Conservation (phyloP, 2,888 invertebrate species). For the Habrosyne pyritoides region DNA sequence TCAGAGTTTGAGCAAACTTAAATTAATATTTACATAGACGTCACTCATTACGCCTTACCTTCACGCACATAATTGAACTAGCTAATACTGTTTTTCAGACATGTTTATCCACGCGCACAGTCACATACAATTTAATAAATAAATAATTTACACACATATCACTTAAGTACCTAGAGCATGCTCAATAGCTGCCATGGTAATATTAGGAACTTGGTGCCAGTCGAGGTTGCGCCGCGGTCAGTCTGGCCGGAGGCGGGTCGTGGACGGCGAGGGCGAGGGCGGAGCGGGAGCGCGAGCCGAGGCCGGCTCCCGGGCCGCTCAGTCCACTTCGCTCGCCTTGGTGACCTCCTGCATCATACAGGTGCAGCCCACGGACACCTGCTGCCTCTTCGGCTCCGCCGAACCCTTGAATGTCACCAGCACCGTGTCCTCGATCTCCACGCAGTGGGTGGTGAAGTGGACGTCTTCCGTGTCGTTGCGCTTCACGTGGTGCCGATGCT, state of each 20-base stretch:
- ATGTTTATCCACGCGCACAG: not conserved
- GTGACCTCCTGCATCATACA: slow-evolving; percentile 61
- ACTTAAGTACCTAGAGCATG: not conserved
- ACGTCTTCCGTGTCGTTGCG: not conserved
- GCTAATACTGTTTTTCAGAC: not conserved
- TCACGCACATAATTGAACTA: not conserved
- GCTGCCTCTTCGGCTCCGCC: slow-evolving; percentile 30
- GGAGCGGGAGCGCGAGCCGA: not conserved
- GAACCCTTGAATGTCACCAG: slow-evolving; percentile 55
- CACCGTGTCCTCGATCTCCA: slow-evolving; percentile 70
- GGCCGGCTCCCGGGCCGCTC: slow-evolving; percentile 16
- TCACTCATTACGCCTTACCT: not conserved
- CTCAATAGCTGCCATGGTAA: not conserved
- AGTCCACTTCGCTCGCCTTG: slow-evolving; percentile 28
- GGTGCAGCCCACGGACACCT: slow-evolving; percentile 72
- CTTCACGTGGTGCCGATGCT: slow-evolving; percentile 50
- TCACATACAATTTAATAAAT: not conserved
- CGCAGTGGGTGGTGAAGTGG: slow-evolving; percentile 61
- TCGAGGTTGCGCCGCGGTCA: slow-evolving; percentile 8
- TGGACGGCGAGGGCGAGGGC: slow-evolving; percentile 5
- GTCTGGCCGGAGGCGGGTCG: not conserved
- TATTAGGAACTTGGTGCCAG: slow-evolving; percentile 6
- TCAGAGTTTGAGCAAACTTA: not conserved
- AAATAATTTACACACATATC: not conserved
- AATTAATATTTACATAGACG: not conserved